Conservation (phyloP, 2,113 vertebrate genomes). For the Upupa epops region DNA sequence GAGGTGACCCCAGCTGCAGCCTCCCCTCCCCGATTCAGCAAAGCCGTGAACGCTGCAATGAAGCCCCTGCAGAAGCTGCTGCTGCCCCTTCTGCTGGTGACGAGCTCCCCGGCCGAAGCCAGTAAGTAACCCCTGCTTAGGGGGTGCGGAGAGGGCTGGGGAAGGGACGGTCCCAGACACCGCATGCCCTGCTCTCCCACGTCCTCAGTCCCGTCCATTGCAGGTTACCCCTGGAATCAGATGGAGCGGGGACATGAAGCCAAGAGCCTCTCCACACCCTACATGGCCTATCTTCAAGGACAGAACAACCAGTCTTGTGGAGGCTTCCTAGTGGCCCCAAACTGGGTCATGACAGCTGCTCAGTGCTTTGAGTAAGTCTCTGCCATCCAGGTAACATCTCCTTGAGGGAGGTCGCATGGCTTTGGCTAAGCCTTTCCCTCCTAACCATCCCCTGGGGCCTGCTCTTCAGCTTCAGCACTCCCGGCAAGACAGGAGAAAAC, state of each 20-base stretch:
- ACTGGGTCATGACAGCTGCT: conserved; percentile 64
- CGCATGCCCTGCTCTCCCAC: fast-evolving
- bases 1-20: neutral
- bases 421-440: fast-evolving
- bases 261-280: neutral
- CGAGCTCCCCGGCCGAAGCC: neutral
- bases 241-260: neutral
- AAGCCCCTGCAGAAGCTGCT: neutral
- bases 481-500: neutral
- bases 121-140: too few species aligned
- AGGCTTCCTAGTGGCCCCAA: conserved; percentile 30
- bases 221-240: neutral
- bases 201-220: neutral
- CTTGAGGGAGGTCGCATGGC: fast-evolving
- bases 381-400: fast-evolving
- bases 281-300: conserved; percentile 3
- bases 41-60: neutral
- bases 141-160: neutral
- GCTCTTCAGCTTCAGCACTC: neutral
- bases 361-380: conserved; percentile 41
- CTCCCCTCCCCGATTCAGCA: neutral
- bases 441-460: neutral
- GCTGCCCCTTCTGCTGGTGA: neutral
- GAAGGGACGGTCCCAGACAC: neutral
- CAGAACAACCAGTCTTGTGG: neutral